A percentile compares a stretch with the other conserved stretches of the same genome.
Evolutionary conservation across 2,113 vertebrate species (phyloP).

Genomic region (Passer domesticus): DNA sequence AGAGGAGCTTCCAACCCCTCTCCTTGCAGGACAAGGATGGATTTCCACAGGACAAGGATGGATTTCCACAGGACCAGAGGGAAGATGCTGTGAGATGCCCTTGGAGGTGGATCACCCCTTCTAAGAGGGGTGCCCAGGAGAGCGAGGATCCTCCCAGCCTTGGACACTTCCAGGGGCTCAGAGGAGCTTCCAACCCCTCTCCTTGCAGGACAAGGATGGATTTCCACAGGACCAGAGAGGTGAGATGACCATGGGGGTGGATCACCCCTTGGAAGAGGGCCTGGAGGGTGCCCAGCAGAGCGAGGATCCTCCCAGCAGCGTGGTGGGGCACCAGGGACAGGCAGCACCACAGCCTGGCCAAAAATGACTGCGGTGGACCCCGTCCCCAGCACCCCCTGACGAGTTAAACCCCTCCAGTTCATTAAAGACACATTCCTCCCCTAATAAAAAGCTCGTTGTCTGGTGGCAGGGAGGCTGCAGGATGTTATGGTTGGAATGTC

Average conservation of each 20-base stretch:
- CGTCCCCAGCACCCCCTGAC: background rate
- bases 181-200: background rate
- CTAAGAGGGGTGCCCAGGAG: background rate
- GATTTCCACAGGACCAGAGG: fast-evolving
- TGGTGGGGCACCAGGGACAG: background rate
- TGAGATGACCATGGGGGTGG: background rate
- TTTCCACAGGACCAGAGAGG: fast-evolving
- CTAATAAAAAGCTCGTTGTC: conserved; percentile 18
- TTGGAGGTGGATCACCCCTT: fast-evolving
- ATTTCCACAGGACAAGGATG: fast-evolving
- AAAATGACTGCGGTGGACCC: fast-evolving
- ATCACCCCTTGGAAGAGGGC: background rate
- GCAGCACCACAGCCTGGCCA: background rate
- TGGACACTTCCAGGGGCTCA: background rate
- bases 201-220: fast-evolving
- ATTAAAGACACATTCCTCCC: conserved; percentile 41
- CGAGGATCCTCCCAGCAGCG: fast-evolving
- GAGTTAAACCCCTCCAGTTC: background rate
- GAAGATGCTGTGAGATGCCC: background rate
- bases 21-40: fast-evolving
- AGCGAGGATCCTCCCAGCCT: fast-evolving
- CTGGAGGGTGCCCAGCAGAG: fast-evolving
- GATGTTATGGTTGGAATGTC: conserved; percentile 66
- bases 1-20: background rate
- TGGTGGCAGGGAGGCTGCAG: conserved; percentile 45